phyloP scores from a whole-genome alignment of 2,113 vertebrate species.

The Isichthys henryi region DNA sequence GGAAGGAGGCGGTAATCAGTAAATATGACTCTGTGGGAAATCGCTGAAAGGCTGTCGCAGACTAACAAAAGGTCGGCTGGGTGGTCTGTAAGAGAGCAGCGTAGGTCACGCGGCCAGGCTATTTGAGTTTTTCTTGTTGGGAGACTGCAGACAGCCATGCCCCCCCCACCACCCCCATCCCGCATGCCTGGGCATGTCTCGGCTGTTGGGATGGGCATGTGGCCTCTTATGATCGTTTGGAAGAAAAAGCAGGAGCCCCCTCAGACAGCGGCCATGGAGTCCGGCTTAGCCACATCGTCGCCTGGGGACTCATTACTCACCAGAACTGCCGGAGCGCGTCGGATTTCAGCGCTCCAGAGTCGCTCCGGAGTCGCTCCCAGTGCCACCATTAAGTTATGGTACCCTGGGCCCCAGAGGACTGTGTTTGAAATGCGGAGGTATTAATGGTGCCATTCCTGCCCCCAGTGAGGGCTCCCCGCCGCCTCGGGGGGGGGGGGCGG shows the following conservation, averaged over 20 bases:
- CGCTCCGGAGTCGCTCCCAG: neutral
- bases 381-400: neutral
- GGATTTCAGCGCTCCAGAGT: neutral
- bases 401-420: neutral
- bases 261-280: neutral
- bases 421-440: no score
- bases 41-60: neutral
- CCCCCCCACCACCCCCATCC: neutral
- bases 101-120: neutral
- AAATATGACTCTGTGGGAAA: neutral
- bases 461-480: no score
- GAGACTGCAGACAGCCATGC: neutral
- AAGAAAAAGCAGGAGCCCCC: neutral
- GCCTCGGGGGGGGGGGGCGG: no score
- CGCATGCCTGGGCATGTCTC: neutral
- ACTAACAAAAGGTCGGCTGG: neutral
- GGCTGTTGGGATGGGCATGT: neutral
- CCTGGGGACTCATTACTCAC: neutral
- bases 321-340: neutral
- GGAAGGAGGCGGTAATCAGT: neutral
- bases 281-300: neutral
- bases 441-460: no score
- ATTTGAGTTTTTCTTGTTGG: slow-evolving; percentile 13
- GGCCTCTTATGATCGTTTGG: neutral
- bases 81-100: neutral